These are phyloP conservation scores for Temnothorax longispinosus DNA, from an alignment of 1,140 invertebrate genomes.

Conservation along the genomic window DNA sequence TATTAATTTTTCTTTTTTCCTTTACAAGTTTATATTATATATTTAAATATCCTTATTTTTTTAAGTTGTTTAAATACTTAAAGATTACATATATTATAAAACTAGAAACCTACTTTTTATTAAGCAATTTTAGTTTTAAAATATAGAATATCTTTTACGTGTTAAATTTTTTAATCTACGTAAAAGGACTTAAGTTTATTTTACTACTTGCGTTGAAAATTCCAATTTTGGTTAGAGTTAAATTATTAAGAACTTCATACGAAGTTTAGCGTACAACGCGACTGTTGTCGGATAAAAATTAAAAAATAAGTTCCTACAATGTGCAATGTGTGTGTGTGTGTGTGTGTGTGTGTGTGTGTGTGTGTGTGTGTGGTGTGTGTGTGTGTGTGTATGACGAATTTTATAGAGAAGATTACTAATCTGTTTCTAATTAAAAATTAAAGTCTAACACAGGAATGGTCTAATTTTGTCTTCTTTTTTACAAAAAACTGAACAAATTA, in stretches of 20 bases:
- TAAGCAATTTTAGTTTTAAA: conserved; percentile 5
- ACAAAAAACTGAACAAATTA: not conserved
- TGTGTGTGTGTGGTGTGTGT: not conserved
- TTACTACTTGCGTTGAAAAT: not conserved
- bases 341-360: not conserved
- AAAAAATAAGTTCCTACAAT: conserved; percentile 6
- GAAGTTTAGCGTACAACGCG: not conserved
- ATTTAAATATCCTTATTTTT: not conserved
- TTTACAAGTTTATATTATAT: not conserved
- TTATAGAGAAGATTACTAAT: conserved; percentile 12
- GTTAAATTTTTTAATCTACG: conserved; percentile 1
- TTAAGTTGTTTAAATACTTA: not conserved
- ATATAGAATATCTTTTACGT: not conserved
- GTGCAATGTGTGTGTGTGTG: not conserved
- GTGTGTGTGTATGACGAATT: not conserved
- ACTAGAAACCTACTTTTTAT: not conserved
- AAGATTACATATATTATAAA: not conserved
- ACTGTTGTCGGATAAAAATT: conserved; percentile 6
- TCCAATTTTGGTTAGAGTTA: conserved; percentile 26
- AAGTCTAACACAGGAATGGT: not conserved
- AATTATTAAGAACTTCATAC: conserved; percentile 30
- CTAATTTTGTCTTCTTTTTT: not conserved
- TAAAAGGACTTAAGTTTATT: not conserved
- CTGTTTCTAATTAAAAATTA: conserved; percentile 14
- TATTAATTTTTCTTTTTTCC: not conserved